Conservation (phyloP, 53 echinoderm and acorn worm species). For the Crossaster papposus region DNA sequence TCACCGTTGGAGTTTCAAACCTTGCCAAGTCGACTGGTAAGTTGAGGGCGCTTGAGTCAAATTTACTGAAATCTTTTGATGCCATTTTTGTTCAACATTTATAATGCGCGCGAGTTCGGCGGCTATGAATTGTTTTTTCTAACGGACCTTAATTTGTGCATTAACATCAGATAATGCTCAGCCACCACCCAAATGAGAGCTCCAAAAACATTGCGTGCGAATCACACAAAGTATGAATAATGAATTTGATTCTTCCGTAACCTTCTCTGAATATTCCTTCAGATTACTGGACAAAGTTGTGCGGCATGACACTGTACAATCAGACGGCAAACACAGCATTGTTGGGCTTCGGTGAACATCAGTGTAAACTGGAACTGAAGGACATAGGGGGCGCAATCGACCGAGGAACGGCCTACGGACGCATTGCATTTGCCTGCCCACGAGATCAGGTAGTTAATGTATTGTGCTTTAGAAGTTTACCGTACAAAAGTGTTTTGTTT, state of each 20-base stretch:
- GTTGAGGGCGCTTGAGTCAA: neutral
- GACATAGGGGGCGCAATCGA: slow-evolving; percentile 67
- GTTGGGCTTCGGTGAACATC: slow-evolving; percentile 68
- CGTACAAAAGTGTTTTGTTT: too few relatives aligned
- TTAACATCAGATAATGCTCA: too few relatives aligned
- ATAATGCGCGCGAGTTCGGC: too few relatives aligned
- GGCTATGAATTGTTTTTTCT: too few relatives aligned
- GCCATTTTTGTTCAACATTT: too few relatives aligned
- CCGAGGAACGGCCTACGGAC: slow-evolving; percentile 91
- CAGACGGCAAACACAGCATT: slow-evolving; percentile 64
- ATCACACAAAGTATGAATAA: too few relatives aligned
- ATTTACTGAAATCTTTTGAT: too few relatives aligned
- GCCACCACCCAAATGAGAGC: too few relatives aligned
- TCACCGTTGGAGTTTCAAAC: slow-evolving; percentile 81
- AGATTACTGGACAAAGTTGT: slow-evolving; percentile 93
- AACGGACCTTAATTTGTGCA: too few relatives aligned
- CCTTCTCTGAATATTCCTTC: neutral
- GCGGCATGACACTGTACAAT: slow-evolving; percentile 80
- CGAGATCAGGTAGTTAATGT: slow-evolving; percentile 86
- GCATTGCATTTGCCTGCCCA: slow-evolving; percentile 89
- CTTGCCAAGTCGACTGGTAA: slow-evolving; percentile 85
- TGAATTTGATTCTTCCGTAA: too few relatives aligned
- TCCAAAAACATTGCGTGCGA: too few relatives aligned
- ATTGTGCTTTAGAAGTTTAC: too few relatives aligned
- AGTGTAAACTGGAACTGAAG: slow-evolving; percentile 79